phyloP scores from a whole-genome alignment of 2,888 invertebrate species.

The Coelinius sp. region DNA sequence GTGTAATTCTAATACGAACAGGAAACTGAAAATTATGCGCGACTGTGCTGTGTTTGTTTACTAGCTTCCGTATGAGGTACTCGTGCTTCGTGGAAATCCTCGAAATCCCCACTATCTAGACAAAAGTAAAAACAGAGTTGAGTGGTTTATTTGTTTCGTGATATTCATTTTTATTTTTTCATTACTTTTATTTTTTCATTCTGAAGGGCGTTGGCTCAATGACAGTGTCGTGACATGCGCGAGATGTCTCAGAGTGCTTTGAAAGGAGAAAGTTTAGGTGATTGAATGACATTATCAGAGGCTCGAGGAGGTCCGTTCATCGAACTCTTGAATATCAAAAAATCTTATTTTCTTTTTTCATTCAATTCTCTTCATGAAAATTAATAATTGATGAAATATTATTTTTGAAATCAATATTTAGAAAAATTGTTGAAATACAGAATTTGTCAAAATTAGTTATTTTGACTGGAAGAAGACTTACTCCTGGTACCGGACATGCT shows the following conservation, averaged over 20 bases:
- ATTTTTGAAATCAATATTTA: no score
- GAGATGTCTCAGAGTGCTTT: conserved; percentile 30
- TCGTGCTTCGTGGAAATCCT: conserved; percentile 2
- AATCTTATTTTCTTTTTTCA: background rate
- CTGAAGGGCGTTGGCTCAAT: conserved; percentile 14
- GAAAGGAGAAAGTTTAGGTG: conserved; percentile 38
- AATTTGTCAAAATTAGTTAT: background rate
- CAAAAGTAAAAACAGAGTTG: background rate
- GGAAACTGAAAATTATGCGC: conserved; percentile 46
- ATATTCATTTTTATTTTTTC: background rate
- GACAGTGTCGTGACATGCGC: background rate
- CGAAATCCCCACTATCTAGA: background rate
- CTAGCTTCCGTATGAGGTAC: conserved; percentile 14
- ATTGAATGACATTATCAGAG: conserved; percentile 15
- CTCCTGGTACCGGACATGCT: no score
- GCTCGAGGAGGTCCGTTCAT: background rate
- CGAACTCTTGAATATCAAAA: background rate
- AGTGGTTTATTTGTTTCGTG: background rate
- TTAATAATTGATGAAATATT: background rate
- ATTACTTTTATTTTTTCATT: background rate
- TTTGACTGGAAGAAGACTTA: no score
- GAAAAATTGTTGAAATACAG: no score
- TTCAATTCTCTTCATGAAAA: background rate
- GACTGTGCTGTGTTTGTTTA: conserved; percentile 20
- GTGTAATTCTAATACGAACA: conserved; percentile 46